Base-by-base conservation (phyloP, 2,888 invertebrate genomes). In the Tetragonula carbonaria region DNA sequence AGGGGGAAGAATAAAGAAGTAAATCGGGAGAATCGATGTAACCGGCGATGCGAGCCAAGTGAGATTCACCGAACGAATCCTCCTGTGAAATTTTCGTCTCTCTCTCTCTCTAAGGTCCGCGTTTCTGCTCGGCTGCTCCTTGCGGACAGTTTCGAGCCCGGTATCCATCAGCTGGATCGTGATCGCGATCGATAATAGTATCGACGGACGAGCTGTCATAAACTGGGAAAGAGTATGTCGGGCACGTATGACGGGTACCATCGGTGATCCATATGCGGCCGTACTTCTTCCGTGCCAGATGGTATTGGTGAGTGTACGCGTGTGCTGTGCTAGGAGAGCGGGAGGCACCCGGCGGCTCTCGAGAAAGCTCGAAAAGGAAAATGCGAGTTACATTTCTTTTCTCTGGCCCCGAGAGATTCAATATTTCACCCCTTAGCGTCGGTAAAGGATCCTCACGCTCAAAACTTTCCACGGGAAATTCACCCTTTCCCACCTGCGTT, bases 331-430 rank as follows among this genome's bases (percentile, higher is more conserved):
- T 23, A 53, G 57, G 57, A 57, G 28, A 63, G 53, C 28, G 11
- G 33, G 51, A 51, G 11, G 68, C 63, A 67, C 71, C 71, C 82
- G 72, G 45, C 75, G 63, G 67, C 63, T 72, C 71, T 21, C 28
- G 63, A 18, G 55, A 38, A 79, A 72, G 71, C 74, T 65, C 51
- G 84, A 85, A 78, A 80, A 80, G 74, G 82, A 85, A 85, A 86
- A 85, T 79, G 85, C 85, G 85, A 86, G 82, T 86, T 86, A 85
- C 85, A 86, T 86, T 86, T 85, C 85, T 86, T 85, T 33, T 74
- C 80, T 53, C 38, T 45, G 71, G 4, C 59, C 79, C 57, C 76
- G 76, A 86, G 83, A 75, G 84, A 87, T 86, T 86, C 86, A 70
- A 87, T 87, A 87, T 87, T 87, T 87, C 87, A 87, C 86, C 87